Percentiles rank a stretch among this genome's conserved stretches.
phyloP scores from a whole-genome alignment of 2,888 invertebrate species.

The Athetis lepigone region DNA sequence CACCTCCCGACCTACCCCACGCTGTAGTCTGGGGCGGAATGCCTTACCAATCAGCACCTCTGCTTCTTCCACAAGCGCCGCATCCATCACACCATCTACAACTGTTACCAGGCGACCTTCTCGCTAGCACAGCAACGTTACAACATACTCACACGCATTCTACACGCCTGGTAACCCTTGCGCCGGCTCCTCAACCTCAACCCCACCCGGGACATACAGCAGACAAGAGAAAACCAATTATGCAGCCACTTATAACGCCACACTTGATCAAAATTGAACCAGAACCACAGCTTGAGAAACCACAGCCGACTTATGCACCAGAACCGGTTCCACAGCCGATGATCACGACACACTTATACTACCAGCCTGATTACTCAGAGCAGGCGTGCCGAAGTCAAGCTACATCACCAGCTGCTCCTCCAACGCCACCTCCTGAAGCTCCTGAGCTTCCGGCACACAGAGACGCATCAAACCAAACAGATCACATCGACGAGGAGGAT shows the following conservation, averaged over 20 bases:
- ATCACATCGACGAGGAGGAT: constrained; percentile 93
- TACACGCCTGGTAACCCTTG: constrained; percentile 92
- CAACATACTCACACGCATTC: constrained; percentile 93
- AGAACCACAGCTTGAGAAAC: constrained; percentile 89
- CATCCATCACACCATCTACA: constrained; percentile 92
- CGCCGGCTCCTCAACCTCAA: constrained; percentile 89
- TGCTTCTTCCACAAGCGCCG: constrained; percentile 85
- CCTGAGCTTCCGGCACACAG: constrained; percentile 92
- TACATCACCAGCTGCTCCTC: constrained; percentile 91
- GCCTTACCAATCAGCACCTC: constrained; percentile 84
- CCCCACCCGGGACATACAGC: constrained; percentile 74
- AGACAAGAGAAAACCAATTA: constrained; percentile 87
- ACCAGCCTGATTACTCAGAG: constrained; percentile 87
- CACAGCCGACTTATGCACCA: constrained; percentile 81
- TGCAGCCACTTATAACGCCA: constrained; percentile 86
- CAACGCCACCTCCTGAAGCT: constrained; percentile 87
- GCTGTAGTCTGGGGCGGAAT: constrained; percentile 94
- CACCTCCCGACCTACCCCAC: constrained; percentile 93
- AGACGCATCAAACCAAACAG: constrained; percentile 96
- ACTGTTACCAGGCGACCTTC: constrained; percentile 92
- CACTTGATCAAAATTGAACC: constrained; percentile 94
- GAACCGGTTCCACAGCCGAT: constrained; percentile 89
- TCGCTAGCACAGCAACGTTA: constrained; percentile 92
- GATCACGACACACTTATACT: constrained; percentile 90
- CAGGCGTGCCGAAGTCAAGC: constrained; percentile 89